A percentile compares a stretch with the other conserved stretches of the same genome.
Evolutionary conservation across 2,113 vertebrate species (phyloP).

Genomic region (Sarotherodon lohbergeri): DNA sequence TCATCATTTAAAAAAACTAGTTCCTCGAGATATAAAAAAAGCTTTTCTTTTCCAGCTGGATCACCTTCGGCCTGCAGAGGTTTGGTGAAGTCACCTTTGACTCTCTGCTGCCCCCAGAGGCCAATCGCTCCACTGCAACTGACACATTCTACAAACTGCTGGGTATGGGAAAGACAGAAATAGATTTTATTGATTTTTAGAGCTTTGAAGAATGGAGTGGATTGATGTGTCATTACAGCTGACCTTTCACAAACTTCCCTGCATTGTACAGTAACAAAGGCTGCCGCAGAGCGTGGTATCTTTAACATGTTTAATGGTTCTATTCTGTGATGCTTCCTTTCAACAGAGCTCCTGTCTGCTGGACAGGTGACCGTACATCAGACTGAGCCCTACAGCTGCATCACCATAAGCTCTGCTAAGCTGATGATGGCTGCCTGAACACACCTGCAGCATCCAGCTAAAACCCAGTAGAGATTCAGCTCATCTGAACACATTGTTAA

Average conservation of each 20-base stretch:
- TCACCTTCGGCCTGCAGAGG: slow-evolving; percentile 19
- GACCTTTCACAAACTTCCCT: not conserved
- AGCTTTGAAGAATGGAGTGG: not conserved
- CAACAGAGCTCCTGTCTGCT: slow-evolving; percentile 46
- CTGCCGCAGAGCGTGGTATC: not conserved
- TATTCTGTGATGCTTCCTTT: not conserved
- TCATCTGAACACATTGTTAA: not conserved
- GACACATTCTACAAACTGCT: slow-evolving; percentile 17
- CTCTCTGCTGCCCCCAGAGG: slow-evolving; percentile 43
- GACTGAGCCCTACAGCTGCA: slow-evolving; percentile 12
- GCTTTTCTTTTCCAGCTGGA: slow-evolving; percentile 7
- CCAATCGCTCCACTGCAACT: slow-evolving; percentile 26
- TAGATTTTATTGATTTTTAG: not conserved
- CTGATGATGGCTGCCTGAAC: not conserved
- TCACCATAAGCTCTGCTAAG: not conserved
- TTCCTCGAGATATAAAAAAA: not conserved
- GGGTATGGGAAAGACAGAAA: slow-evolving; percentile 17
- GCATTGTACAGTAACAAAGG: not conserved
- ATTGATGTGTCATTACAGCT: not conserved
- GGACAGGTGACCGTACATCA: slow-evolving; percentile 14
- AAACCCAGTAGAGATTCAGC: not conserved
- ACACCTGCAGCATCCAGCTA: not conserved
- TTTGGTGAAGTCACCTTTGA: slow-evolving; percentile 19
- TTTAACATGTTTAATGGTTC: not conserved
- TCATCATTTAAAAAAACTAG: not conserved